Percentiles rank a stretch among this genome's conserved stretches.
These are phyloP conservation scores for Rhincodon typus DNA, from an alignment of 2,797 vertebrate genomes.

Conservation along the genomic window DNA sequence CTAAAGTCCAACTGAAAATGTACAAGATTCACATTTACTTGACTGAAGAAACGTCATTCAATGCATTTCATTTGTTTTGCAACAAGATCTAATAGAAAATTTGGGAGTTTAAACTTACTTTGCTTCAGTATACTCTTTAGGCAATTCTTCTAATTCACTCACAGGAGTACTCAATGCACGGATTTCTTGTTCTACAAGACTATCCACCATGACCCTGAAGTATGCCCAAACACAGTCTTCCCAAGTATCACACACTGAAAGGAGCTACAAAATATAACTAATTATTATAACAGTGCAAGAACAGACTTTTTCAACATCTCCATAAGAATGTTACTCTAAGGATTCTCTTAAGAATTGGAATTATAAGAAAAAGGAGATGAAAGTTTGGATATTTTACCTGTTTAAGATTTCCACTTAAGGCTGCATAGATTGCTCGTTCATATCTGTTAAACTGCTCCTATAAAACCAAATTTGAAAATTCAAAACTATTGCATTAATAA, in stretches of 20 bases:
- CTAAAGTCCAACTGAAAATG: constrained; percentile 79
- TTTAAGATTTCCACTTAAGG: constrained; percentile 88
- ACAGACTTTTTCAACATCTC: not conserved
- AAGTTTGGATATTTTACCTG: constrained; percentile 59
- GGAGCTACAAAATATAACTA: constrained; percentile 57
- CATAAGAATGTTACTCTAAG: not conserved
- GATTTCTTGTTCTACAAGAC: constrained; percentile 86
- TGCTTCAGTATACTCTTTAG: constrained; percentile 81
- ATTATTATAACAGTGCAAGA: not conserved
- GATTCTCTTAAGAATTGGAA: not conserved
- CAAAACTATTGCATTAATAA: not conserved
- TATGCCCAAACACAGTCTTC: constrained; percentile 93
- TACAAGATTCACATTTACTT: not conserved
- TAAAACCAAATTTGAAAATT: constrained; percentile 25
- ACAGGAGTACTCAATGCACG: constrained; percentile 71
- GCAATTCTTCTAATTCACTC: constrained; percentile 78
- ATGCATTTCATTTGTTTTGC: not conserved
- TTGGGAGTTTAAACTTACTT: constrained; percentile 63
- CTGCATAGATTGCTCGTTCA: constrained; percentile 87
- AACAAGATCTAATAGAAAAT: not conserved
- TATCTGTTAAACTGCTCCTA: constrained; percentile 87
- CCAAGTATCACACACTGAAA: constrained; percentile 92
- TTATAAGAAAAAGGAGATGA: not conserved
- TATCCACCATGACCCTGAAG: constrained; percentile 92
- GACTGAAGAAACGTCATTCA: not conserved